phyloP scores from a whole-genome alignment of 2,888 invertebrate species.

The Mythimna albipuncta region DNA sequence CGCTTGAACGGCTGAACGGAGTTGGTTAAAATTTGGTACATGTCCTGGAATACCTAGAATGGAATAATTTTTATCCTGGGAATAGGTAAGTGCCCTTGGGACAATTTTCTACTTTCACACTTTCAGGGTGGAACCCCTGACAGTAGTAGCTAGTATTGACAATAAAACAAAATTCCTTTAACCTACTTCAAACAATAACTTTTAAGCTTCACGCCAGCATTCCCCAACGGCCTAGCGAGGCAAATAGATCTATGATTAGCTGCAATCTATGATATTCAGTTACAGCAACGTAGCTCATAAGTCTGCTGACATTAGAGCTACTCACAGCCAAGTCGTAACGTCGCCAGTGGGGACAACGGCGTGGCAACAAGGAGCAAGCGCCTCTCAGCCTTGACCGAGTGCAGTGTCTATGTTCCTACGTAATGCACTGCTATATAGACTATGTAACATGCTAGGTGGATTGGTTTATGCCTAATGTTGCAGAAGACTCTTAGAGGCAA shows the following conservation, averaged over 20 bases:
- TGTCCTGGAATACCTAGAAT: too few species aligned
- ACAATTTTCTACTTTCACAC: too few species aligned
- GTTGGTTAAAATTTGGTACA: too few species aligned
- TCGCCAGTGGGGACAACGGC: neutral
- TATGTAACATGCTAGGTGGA: neutral
- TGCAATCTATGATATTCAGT: neutral
- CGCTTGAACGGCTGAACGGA: too few species aligned
- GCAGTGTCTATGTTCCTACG: slow-evolving; percentile 34
- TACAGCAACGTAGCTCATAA: slow-evolving; percentile 2
- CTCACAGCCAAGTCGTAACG: neutral
- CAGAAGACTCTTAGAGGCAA: neutral
- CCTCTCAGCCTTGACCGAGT: slow-evolving; percentile 66
- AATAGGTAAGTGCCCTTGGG: too few species aligned
- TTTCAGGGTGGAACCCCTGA: too few species aligned
- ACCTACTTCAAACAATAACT: neutral
- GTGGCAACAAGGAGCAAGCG: slow-evolving; percentile 43
- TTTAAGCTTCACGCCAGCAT: neutral
- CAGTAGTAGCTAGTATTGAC: neutral
- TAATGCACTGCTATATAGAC: slow-evolving; percentile 29
- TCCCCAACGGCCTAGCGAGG: too few species aligned
- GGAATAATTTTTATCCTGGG: too few species aligned
- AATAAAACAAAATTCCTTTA: neutral
- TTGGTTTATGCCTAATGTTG: slow-evolving; percentile 28
- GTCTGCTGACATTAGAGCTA: neutral
- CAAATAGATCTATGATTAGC: too few species aligned